Conservation (phyloP, 2,797 vertebrate species). For the Liparis tanakae region DNA sequence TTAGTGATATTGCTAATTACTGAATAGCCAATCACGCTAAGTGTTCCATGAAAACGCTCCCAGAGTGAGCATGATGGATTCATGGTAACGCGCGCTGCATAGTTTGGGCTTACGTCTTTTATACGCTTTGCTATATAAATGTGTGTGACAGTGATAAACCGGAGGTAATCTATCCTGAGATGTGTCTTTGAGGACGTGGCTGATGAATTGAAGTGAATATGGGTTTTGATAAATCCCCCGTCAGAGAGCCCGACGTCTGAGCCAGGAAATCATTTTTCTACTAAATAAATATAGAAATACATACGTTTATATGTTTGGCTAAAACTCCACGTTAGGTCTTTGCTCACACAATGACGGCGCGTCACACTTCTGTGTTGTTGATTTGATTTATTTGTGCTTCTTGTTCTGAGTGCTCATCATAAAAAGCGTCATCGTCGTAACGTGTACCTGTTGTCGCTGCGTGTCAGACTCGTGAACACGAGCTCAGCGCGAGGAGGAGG, state of each 20-base stretch:
- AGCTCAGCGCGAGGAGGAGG: background rate
- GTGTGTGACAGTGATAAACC: constrained; percentile 21
- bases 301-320: fast-evolving
- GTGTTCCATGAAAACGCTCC: constrained; percentile 67
- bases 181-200: constrained; percentile 7
- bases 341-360: background rate
- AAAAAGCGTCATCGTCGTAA: background rate
- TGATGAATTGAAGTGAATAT: constrained; percentile 33
- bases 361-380: too few relatives aligned
- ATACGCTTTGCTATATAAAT: constrained; percentile 3
- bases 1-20: constrained; percentile 77
- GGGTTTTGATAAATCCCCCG: constrained; percentile 29
- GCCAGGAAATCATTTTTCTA: background rate
- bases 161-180: constrained; percentile 17
- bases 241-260: constrained; percentile 14
- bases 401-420: background rate
- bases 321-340: background rate
- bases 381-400: background rate
- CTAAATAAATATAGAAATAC: background rate
- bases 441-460: background rate
- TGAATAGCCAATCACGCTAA: constrained; percentile 76
- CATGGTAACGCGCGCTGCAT: constrained; percentile 33
- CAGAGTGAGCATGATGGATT: constrained; percentile 63
- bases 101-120: constrained; percentile 23
- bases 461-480: background rate